Percentiles rank a stretch among this genome's conserved stretches.
phyloP scores from a whole-genome alignment of 2,113 vertebrate genomes.

The Ammodytes dubius region DNA sequence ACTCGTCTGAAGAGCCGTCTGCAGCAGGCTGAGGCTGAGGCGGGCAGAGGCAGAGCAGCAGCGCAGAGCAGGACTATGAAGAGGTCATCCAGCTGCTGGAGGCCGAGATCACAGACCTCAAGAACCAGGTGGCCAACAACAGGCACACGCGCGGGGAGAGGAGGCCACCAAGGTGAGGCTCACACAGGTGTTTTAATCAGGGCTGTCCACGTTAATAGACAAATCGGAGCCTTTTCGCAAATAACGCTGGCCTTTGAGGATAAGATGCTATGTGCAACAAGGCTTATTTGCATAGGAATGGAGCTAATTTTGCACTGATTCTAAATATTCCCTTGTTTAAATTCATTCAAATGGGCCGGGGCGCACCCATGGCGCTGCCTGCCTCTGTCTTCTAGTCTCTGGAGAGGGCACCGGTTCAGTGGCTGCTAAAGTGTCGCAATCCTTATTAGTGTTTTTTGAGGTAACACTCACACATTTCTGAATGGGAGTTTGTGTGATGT shows the following conservation, averaged over 20 bases:
- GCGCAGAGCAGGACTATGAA: constrained; percentile 92
- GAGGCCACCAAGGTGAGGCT: constrained; percentile 70
- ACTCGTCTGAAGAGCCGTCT: constrained; percentile 86
- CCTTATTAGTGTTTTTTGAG: not conserved
- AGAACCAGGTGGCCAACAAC: constrained; percentile 85
- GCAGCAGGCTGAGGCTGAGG: constrained; percentile 83
- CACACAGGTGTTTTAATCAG: not conserved
- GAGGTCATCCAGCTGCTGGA: constrained; percentile 93
- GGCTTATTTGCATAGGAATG: too few species aligned
- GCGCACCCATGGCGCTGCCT: too few species aligned
- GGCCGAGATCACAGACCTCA: constrained; percentile 92
- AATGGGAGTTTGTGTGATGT: not conserved
- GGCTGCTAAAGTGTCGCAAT: not conserved
- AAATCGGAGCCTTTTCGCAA: too few species aligned
- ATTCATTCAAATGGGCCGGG: too few species aligned
- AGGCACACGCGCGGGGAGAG: constrained; percentile 69
- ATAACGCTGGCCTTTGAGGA: too few species aligned
- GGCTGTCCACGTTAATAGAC: too few species aligned
- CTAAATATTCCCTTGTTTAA: too few species aligned
- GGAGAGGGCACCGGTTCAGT: not conserved
- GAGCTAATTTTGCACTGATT: too few species aligned
- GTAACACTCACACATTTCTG: not conserved
- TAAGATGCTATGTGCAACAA: too few species aligned
- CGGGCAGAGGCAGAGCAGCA: constrained; percentile 81
- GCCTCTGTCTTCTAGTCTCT: too few species aligned